These are phyloP conservation scores for Tautogolabrus adspersus DNA, from an alignment of 2,113 vertebrate genomes.

Conservation along the genomic window DNA sequence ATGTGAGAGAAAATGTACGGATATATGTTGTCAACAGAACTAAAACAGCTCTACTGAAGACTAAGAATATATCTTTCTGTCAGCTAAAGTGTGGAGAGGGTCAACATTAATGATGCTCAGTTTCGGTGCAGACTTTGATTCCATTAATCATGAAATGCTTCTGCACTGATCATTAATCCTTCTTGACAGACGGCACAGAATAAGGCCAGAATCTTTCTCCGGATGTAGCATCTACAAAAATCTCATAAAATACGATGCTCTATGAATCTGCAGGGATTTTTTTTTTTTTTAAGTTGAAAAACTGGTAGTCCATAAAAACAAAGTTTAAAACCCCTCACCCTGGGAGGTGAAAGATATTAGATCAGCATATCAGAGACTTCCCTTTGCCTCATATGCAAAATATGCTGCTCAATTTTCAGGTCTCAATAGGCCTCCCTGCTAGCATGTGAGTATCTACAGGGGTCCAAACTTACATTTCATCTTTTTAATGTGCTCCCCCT, in stretches of 20 bases:
- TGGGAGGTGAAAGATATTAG: conserved; percentile 11
- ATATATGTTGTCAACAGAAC: not conserved
- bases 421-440: conserved; percentile 3
- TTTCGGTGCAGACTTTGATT: conserved; percentile 4
- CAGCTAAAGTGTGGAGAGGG: not conserved
- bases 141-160: conserved; percentile 2
- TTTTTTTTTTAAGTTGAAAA: conserved; percentile 15
- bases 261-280: not conserved
- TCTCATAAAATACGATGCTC: not conserved
- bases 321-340: conserved; percentile 5
- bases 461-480: conserved; percentile 20
- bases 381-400: conserved; percentile 18
- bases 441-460: conserved; percentile 3
- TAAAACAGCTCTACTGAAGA: not conserved
- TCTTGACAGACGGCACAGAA: conserved; percentile 1
- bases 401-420: not conserved
- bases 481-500: conserved; percentile 10
- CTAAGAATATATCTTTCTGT: not conserved
- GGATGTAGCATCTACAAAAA: not conserved
- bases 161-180: conserved; percentile 14
- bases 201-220: conserved; percentile 1
- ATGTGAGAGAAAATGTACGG: not conserved
- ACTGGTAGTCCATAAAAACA: not conserved
- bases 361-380: conserved; percentile 23
- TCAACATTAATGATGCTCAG: not conserved